Conservation (phyloP, 2,797 vertebrate species). For the Mus spretus region DNA sequence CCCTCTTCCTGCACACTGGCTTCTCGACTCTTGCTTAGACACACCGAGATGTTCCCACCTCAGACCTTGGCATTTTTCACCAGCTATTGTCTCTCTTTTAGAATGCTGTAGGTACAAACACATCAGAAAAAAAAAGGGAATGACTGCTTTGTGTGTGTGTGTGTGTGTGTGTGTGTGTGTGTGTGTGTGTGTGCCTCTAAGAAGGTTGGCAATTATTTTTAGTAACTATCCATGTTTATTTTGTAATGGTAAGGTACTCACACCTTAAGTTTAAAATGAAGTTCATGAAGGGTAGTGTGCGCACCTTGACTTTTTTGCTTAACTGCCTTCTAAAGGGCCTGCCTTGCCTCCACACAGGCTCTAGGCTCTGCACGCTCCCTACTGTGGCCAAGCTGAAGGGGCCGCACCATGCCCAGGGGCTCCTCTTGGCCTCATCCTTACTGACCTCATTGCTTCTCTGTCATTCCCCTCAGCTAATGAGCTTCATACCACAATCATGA, state of each 20-base stretch:
- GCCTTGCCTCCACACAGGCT: neutral
- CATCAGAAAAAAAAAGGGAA: neutral
- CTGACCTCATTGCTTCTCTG: no score
- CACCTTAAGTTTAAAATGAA: conserved; percentile 21
- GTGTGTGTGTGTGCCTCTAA: no score
- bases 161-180: no score
- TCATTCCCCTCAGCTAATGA: neutral
- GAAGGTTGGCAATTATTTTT: conserved; percentile 35
- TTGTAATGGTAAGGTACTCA: neutral
- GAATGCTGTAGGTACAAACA: neutral
- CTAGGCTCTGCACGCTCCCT: neutral
- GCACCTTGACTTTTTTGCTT: neutral
- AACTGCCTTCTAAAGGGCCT: neutral
- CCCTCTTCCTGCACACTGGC: neutral
- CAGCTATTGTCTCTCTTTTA: neutral
- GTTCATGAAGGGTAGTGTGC: neutral
- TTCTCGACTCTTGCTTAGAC: neutral
- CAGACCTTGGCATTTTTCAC: neutral
- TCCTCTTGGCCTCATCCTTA: neutral
- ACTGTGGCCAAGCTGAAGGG: fast-evolving
- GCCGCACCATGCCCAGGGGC: fast-evolving
- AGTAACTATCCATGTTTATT: neutral
- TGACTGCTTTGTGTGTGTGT: neutral
- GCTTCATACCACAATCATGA: neutral
- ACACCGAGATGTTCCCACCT: neutral